phyloP scores from a whole-genome alignment of 2,888 invertebrate species.

The Thymelicus acteon region DNA sequence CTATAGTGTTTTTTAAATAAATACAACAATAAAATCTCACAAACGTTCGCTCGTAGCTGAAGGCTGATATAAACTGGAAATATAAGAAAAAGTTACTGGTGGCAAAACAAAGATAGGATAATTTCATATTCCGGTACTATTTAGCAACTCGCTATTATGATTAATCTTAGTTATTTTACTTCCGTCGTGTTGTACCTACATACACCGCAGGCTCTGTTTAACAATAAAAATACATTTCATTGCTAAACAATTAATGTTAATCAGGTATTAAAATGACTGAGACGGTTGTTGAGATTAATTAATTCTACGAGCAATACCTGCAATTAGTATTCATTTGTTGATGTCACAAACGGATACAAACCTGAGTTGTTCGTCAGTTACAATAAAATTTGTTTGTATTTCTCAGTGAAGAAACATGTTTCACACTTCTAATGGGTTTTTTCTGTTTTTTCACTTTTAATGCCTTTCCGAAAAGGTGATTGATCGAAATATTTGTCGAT shows the following conservation, averaged over 20 bases:
- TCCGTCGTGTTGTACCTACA: conserved; percentile 1
- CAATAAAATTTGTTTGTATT: background rate
- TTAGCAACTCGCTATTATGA: background rate
- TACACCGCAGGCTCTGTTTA: background rate
- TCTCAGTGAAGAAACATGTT: background rate
- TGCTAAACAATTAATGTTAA: conserved; percentile 1
- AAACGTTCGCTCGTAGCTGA: background rate
- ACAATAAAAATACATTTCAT: conserved; percentile 3
- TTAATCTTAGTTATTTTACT: conserved; percentile 11
- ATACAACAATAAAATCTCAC: background rate
- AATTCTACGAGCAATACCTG: background rate
- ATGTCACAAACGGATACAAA: conserved; percentile 3
- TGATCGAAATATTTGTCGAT: no score
- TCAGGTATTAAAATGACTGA: background rate
- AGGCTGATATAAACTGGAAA: background rate
- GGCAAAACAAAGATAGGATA: conserved; percentile 21
- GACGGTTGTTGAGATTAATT: background rate
- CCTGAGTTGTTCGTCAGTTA: background rate
- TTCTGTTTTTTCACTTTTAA: no score
- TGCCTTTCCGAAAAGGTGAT: no score
- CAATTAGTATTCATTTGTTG: conserved; percentile 8
- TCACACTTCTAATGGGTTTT: no score
- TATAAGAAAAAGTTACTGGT: background rate
- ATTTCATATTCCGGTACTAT: background rate
- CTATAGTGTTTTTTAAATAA: background rate